Evolutionary conservation across 2,113 vertebrate genomes (phyloP).

Genomic region (Pelecanus crispus): DNA sequence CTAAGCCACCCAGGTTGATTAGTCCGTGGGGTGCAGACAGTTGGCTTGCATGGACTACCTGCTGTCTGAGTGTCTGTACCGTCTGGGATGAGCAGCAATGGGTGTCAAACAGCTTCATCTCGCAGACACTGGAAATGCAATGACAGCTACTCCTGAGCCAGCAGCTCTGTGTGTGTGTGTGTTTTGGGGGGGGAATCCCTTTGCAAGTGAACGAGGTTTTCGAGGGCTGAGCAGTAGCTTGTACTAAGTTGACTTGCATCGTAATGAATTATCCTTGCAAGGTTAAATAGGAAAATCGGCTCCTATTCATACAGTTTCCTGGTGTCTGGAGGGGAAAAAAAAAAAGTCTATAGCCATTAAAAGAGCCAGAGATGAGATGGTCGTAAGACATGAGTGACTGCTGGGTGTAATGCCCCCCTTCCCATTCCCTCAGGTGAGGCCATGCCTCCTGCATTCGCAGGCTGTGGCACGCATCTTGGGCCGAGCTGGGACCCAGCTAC

Average conservation of each 20-base stretch:
- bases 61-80: neutral
- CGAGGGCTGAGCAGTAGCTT: neutral
- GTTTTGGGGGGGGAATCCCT: too few relatives aligned
- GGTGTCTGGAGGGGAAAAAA: neutral
- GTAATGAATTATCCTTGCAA: neutral
- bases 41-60: neutral
- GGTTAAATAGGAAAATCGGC: neutral
- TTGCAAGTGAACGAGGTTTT: neutral
- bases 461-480: neutral
- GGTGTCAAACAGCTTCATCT: neutral
- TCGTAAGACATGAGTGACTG: rapidly evolving
- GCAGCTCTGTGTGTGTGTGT: rapidly evolving
- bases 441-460: rapidly evolving
- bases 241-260: rapidly evolving
- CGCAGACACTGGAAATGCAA: neutral
- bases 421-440: neutral
- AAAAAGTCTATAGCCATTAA: neutral
- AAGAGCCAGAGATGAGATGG: neutral
- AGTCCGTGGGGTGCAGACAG: neutral
- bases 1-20: neutral
- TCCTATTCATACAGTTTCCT: neutral
- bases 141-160: neutral
- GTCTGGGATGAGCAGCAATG: neutral
- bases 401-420: neutral
- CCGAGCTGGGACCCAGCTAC: neutral